Base-by-base conservation (phyloP, 2,113 vertebrate species). In the Steatornis caripensis region DNA sequence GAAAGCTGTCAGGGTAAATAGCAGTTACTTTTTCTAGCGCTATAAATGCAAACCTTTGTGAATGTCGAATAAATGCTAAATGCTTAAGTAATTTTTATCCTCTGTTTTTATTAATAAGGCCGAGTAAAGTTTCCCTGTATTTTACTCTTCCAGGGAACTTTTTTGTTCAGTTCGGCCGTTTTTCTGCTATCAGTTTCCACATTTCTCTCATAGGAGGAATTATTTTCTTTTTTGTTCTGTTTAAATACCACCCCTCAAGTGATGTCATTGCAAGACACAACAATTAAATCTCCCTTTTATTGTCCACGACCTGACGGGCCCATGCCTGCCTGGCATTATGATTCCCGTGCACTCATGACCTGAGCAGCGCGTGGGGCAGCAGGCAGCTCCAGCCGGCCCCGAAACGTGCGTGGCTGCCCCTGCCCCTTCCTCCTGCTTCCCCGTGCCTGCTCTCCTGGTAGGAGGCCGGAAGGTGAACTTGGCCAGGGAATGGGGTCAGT, bases 401-500 rank as follows among this genome's bases (percentile, higher is more conserved):
- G 0, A 45, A 27, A 10, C 64, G 29, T 46, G 2, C 1, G 60
- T 1, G 53, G 29, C n/a, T 36, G 87, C 77, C 0, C 36, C 36
- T 32, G 62, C 41, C 27, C 11, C 43, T n/a, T 32, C 51, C 49
- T 34, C 26, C 45, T 10, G 58, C 71, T 34, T 55, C 46, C 34
- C 27, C 2, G 58, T 11, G 39, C 82, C 64, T 0, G 53, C 29
- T 24, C 32, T 14, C 26, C 83, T 27, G 75, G 41, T 15, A 1
- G 0, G 1, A 1, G 9, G 64, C 51, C 18, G 1, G 1, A 24
- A 15, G 46, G 29, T 5, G 51, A 71, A 0, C 49, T 12, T 13
- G 4, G 23, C 34, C 68, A 10, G 49, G 34, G n/a, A 70, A 17
- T 1, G 12, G 5, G 4, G 30, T 2, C 0, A 5, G 37, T 0